Base-by-base conservation (phyloP, 23 tunicate species). In the Oikopleura albicans region DNA sequence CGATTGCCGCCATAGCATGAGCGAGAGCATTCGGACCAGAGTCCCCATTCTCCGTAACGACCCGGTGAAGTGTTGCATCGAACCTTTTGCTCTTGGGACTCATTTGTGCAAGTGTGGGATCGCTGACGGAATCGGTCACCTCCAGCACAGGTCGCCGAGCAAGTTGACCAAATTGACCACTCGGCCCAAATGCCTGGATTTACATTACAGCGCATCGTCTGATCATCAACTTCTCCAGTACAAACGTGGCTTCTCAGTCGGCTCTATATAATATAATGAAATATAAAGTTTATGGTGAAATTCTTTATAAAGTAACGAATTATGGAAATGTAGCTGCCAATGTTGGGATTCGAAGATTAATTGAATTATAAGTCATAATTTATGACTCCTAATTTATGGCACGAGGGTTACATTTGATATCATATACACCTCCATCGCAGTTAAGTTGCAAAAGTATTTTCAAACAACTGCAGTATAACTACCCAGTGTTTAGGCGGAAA, bases 31-130 rank as follows among this genome's bases (percentile, higher is more conserved):
- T 76, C 56, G 12, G 88, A 85, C 97, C 97, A 92, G 66, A 66
- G 33, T 35, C 86, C 35, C 97, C 97, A 92, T 1, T 40, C 39
- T 1, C 75, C 66, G 39, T 87, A 89, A 39, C 12, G 75, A 91
- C 98, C 98, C 38, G 40, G 85, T 39, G 66, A 39, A n/a, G 91
- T 88, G 91, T 94, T 94, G 88, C 98, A 94, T 0, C 75, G 12
- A 40, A 84, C 75, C 1, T 57, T 39, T 1, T 84, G 75, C 2
- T 28, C 87, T 85, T 90, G 89, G 28, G 90, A 86, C 16, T 85
- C 88, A 0, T 79, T 40, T 66, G 89, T 87, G 85, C 98, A 94
- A 0, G 91, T 66, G 85, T 94, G 94, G 0, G 12, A 0, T 71
- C 99, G 85, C 1, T 85, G 84, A 39, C 99, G 86, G 75, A 83